Evolutionary conservation across 2,797 vertebrate species (phyloP).

Genomic region (Florisuga fusca): DNA sequence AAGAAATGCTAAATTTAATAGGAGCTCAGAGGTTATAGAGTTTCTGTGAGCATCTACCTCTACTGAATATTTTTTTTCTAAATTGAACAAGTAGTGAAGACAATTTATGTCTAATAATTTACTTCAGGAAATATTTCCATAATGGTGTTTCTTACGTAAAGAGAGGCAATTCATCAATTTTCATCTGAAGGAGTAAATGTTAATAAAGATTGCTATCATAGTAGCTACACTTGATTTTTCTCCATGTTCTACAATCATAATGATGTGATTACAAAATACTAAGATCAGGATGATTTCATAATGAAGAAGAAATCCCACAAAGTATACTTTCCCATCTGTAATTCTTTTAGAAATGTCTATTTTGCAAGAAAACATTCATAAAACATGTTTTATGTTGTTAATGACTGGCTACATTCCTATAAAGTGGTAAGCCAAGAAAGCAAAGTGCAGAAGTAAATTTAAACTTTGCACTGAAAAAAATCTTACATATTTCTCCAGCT

Average conservation of each 20-base stretch:
- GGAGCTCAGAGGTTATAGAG: background rate
- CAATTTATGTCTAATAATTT: background rate
- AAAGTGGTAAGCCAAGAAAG: constrained; percentile 54
- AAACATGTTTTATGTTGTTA: background rate
- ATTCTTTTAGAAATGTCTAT: constrained; percentile 62
- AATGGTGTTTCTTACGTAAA: background rate
- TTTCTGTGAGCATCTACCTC: background rate
- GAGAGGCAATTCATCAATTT: background rate
- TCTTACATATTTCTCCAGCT: background rate
- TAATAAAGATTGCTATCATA: constrained; percentile 38
- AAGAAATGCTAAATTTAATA: background rate
- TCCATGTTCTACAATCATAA: background rate
- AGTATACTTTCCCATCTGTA: constrained; percentile 49
- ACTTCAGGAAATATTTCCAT: background rate
- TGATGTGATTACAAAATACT: constrained; percentile 53
- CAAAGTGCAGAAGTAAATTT: constrained; percentile 47
- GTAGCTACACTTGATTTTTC: constrained; percentile 37
- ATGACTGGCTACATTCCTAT: constrained; percentile 47
- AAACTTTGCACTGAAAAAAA: constrained; percentile 2
- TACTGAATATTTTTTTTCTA: background rate
- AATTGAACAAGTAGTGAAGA: background rate
- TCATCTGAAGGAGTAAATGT: background rate
- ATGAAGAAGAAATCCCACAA: constrained; percentile 46
- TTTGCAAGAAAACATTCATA: constrained; percentile 57
- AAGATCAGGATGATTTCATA: constrained; percentile 43